Conservation (phyloP, 2,888 invertebrate species). For the Epistrophella euchroma region DNA sequence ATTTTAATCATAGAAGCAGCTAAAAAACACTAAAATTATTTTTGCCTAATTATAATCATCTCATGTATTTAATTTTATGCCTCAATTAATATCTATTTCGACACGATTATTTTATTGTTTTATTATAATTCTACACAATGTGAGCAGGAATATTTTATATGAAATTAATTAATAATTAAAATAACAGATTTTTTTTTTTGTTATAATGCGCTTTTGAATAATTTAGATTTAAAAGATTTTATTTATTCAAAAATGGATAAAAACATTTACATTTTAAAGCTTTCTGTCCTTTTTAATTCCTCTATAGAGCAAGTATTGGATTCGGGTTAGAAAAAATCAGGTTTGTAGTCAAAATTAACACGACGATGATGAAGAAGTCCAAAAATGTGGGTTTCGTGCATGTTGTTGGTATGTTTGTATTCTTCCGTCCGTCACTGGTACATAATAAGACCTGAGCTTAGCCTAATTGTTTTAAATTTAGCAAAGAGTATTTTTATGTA, state of each 20-base stretch:
- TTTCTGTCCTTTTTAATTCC: too few relatives aligned
- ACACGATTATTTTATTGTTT: not conserved
- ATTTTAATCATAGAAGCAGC: not conserved
- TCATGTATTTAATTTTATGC: constrained; percentile 42
- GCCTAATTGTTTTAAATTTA: too few relatives aligned
- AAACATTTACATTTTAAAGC: not conserved
- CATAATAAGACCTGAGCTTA: too few relatives aligned
- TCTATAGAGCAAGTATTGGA: too few relatives aligned
- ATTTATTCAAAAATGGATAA: not conserved
- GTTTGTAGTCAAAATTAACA: too few relatives aligned
- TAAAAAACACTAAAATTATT: not conserved
- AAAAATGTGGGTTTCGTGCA: too few relatives aligned
- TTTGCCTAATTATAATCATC: constrained; percentile 40
- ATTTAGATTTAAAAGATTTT: not conserved
- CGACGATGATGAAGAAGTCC: too few relatives aligned
- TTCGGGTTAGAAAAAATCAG: too few relatives aligned
- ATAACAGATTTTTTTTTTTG: not conserved
- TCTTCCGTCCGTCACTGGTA: too few relatives aligned
- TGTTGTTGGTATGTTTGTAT: too few relatives aligned
- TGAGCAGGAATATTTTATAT: not conserved
- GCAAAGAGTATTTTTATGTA: too few relatives aligned
- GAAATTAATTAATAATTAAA: constrained; percentile 3
- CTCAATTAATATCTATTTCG: constrained; percentile 40
- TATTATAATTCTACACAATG: not conserved
- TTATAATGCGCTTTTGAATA: not conserved